Evolutionary conservation across 2,113 vertebrate species (phyloP).

Genomic region (Callipepla californica): DNA sequence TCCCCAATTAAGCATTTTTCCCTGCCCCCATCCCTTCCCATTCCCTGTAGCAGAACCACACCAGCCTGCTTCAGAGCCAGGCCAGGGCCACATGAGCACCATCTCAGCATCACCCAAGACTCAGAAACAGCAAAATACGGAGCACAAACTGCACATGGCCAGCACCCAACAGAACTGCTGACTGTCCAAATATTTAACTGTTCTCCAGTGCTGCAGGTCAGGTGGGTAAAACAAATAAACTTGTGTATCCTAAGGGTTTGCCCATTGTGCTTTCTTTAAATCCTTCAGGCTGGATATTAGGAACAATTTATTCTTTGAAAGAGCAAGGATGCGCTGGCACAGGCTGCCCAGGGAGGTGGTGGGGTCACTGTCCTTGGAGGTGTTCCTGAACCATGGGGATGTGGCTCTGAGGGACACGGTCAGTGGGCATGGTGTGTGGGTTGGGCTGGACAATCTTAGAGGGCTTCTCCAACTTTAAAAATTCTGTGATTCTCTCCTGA

Average conservation of each 20-base stretch:
- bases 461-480: no score
- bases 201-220: background rate
- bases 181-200: constrained; percentile 64
- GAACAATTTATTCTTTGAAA: no score
- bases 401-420: no score
- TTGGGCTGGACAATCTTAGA: no score
- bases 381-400: no score
- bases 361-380: no score
- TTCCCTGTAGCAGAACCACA: background rate
- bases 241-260: background rate
- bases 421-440: no score
- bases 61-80: background rate
- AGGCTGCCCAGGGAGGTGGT: no score
- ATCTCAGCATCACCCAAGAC: background rate
- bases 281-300: background rate
- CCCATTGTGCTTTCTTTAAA: constrained; percentile 5
- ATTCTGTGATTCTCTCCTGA: background rate
- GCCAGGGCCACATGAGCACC: background rate
- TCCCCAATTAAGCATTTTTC: background rate
- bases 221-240: constrained; percentile 54
- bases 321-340: no score
- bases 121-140: background rate
- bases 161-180: constrained; percentile 44
- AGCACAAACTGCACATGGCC: background rate
- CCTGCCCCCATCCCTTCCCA: background rate